These are phyloP conservation scores for Sebastes dallii DNA, from an alignment of 2,797 vertebrate genomes.

Conservation along the genomic window DNA sequence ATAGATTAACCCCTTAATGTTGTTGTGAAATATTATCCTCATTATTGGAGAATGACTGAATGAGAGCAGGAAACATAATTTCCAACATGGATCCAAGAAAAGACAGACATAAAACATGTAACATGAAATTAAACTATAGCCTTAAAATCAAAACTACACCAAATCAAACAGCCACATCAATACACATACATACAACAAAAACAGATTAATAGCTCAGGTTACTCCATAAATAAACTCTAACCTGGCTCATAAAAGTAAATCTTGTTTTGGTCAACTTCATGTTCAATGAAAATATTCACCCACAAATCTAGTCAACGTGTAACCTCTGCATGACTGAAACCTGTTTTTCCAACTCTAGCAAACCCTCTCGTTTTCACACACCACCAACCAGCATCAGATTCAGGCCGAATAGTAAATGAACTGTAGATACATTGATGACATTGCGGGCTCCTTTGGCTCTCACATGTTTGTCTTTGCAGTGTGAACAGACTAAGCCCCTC, in stretches of 20 bases:
- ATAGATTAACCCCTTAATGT: not conserved
- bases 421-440: slow-evolving; percentile 68
- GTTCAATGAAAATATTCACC: not conserved
- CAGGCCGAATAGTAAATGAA: slow-evolving; percentile 56
- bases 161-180: not conserved
- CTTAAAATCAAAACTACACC: not conserved
- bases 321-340: slow-evolving; percentile 24
- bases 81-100: not conserved
- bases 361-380: slow-evolving; percentile 41
- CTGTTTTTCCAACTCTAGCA: slow-evolving; percentile 21
- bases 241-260: not conserved
- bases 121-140: not conserved
- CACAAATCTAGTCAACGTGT: not conserved
- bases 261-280: not conserved
- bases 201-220: not conserved
- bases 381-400: not conserved
- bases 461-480: slow-evolving; percentile 81
- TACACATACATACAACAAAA: not conserved
- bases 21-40: not conserved
- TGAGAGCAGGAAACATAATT: not conserved
- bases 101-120: not conserved
- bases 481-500: slow-evolving; percentile 81
- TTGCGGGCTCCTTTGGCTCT: slow-evolving; percentile 56
- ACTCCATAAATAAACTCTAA: not conserved
- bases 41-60: not conserved